A percentile compares a stretch with the other conserved stretches of the same genome.
Evolutionary conservation across 2,113 vertebrate genomes (phyloP).

Genomic region (rabbit (Oryctolagus cuniculus)): mOryCun1.1 NC_091434.1:143327001-143327500

Average conservation of each 20-base stretch:
- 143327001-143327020: background rate
- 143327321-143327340: background rate
- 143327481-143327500: background rate
- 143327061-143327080: background rate
- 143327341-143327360: background rate
- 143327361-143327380: background rate
- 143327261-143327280: background rate
- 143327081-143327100: background rate
- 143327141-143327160: background rate
- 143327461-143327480: background rate
- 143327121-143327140: background rate
- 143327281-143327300: background rate
- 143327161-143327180: background rate
- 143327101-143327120: background rate
- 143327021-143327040: background rate
- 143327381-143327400: slow-evolving; percentile 48
- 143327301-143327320: slow-evolving; percentile 38
- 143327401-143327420: background rate
- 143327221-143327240: background rate
- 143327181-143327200: background rate
- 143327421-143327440: background rate
- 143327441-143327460: background rate
- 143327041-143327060: background rate
- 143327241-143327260: background rate
- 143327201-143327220: slow-evolving; percentile 1